These are phyloP conservation scores for Dasyurus viverrinus DNA, from an alignment of 2,113 vertebrate species.

Conservation along the genomic window DNA sequence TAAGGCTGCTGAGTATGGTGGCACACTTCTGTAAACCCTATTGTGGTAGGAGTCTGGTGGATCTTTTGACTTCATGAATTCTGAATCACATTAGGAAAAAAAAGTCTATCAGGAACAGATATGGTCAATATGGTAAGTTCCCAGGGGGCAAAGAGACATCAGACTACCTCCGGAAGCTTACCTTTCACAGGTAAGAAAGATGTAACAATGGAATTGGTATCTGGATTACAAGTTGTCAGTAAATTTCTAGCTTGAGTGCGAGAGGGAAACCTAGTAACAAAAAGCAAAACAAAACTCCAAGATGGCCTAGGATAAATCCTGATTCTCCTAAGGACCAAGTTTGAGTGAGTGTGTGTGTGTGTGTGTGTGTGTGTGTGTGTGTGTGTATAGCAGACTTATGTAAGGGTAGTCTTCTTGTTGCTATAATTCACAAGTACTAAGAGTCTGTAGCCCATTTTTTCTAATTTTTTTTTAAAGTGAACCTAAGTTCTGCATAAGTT, in stretches of 20 bases:
- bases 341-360: too few relatives aligned
- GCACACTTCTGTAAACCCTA: background rate
- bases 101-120: background rate
- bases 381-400: background rate
- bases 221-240: background rate
- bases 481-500: background rate
- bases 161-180: background rate
- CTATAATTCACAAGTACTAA: background rate
- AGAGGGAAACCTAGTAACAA: background rate
- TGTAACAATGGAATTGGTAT: background rate
- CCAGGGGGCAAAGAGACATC: background rate
- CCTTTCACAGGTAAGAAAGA: background rate
- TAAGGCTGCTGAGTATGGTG: background rate
- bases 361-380: too few relatives aligned
- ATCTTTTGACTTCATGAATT: background rate
- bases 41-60: background rate
- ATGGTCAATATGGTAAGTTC: background rate
- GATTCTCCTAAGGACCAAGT: too few relatives aligned
- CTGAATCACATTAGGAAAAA: background rate
- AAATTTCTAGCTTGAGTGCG: background rate
- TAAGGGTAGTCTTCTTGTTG: slow-evolving; percentile 17
- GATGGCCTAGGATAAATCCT: too few relatives aligned
- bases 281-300: background rate
- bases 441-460: background rate
- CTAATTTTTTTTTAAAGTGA: background rate